A percentile compares a stretch with the other conserved stretches of the same genome.
phyloP scores from a whole-genome alignment of 2,888 invertebrate genomes.

The Carterocephalus palaemon region DNA sequence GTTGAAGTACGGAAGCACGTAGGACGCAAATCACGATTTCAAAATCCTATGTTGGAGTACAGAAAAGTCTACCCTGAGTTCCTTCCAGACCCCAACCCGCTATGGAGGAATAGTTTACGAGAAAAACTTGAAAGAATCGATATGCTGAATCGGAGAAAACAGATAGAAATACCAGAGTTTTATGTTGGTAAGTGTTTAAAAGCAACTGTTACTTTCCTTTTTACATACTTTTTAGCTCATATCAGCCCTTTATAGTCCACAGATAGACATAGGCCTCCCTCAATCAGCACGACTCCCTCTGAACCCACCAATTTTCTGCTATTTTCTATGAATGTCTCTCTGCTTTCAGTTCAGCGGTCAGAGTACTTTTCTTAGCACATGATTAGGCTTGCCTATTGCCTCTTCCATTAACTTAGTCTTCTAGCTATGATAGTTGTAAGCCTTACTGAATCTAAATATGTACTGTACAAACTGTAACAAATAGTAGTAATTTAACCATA shows the following conservation, averaged over 20 bases:
- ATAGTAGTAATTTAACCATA: background rate
- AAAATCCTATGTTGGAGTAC: slow-evolving; percentile 72
- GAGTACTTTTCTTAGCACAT: background rate
- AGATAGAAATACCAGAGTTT: slow-evolving; percentile 96
- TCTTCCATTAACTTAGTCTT: too few species aligned
- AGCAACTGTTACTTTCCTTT: too few species aligned
- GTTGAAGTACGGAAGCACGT: slow-evolving; percentile 33
- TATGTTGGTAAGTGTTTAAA: slow-evolving; percentile 92
- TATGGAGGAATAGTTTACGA: slow-evolving; percentile 86
- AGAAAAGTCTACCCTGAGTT: slow-evolving; percentile 93
- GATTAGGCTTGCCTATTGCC: too few species aligned
- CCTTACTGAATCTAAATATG: too few species aligned
- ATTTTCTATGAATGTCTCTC: too few species aligned
- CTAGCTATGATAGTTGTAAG: too few species aligned
- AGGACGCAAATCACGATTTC: slow-evolving; percentile 38
- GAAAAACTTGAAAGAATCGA: slow-evolving; percentile 95
- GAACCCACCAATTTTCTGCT: too few species aligned
- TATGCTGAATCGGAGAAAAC: slow-evolving; percentile 90
- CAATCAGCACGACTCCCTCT: too few species aligned
- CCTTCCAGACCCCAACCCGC: slow-evolving; percentile 89
- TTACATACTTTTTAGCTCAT: too few species aligned
- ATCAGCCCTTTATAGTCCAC: too few species aligned
- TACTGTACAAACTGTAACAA: background rate
- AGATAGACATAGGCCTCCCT: too few species aligned
- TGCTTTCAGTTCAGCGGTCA: too few species aligned